phyloP scores from a whole-genome alignment of 2,888 invertebrate genomes.

The Sphaerophoria rueppellii region DNA sequence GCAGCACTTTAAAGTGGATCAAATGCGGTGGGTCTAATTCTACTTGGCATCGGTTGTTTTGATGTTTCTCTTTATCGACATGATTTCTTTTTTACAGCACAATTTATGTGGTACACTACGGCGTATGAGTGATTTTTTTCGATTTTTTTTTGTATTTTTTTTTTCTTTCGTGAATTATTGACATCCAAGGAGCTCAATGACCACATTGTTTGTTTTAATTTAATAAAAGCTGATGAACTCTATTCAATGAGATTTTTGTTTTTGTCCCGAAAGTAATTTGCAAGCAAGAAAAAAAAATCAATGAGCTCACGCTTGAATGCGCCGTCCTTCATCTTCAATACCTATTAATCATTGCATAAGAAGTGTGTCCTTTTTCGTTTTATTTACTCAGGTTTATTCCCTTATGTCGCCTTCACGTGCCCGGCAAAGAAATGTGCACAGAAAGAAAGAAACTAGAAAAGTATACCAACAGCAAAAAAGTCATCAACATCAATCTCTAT shows the following conservation, averaged over 20 bases:
- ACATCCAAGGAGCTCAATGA: too few relatives aligned
- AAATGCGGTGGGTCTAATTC: constrained; percentile 54
- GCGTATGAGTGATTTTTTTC: constrained; percentile 50
- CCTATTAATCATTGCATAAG: constrained; percentile 60
- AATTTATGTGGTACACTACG: constrained; percentile 4
- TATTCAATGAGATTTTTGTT: neutral
- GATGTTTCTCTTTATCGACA: constrained; percentile 28
- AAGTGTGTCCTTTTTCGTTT: constrained; percentile 24
- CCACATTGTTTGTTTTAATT: neutral
- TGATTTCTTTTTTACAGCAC: neutral
- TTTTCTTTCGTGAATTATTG: too few relatives aligned
- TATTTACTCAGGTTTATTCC: constrained; percentile 41
- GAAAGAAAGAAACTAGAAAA: neutral
- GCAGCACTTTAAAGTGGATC: constrained; percentile 67
- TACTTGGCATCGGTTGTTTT: constrained; percentile 61
- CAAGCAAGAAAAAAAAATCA: constrained; percentile 13
- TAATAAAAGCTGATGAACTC: neutral
- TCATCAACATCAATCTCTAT: constrained; percentile 71
- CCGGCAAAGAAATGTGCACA: neutral
- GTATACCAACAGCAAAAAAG: constrained; percentile 46
- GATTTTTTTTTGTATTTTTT: neutral
- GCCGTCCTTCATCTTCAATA: constrained; percentile 38
- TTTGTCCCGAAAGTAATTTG: constrained; percentile 17
- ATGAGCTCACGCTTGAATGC: constrained; percentile 37
- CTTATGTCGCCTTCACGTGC: constrained; percentile 12